A percentile compares a stretch with the other conserved stretches of the same genome.
Evolutionary conservation across 2,113 vertebrate species (phyloP).

Genomic region (Xiphophorus couchianus): DNA sequence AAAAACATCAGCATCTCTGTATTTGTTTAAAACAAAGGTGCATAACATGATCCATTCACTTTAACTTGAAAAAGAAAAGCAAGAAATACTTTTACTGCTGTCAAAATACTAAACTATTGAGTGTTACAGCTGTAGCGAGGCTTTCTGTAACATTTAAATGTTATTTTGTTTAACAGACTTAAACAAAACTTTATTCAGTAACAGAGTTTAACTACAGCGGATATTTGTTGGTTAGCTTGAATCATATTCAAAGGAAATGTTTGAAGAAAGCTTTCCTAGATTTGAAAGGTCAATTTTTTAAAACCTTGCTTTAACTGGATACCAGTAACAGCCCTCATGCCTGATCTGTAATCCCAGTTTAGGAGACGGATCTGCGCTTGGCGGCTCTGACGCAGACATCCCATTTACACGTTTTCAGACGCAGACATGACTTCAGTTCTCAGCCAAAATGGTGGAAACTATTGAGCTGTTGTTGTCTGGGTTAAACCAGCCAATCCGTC

Average conservation of each 20-base stretch:
- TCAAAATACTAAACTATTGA: neutral
- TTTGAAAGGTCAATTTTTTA: neutral
- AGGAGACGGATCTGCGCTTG: conserved; percentile 18
- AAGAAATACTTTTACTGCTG: neutral
- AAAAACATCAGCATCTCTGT: no score
- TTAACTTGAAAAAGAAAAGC: neutral
- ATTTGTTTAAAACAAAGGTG: no score
- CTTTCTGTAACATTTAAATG: neutral
- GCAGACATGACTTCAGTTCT: conserved; percentile 30
- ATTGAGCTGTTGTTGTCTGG: conserved; percentile 41
- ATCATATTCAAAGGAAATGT: neutral
- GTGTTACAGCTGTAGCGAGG: neutral
- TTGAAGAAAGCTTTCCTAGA: neutral
- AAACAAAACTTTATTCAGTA: neutral
- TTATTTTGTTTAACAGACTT: neutral
- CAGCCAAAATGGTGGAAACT: conserved; percentile 33
- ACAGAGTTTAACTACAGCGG: no score
- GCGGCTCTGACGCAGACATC: neutral
- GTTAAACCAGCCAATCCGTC: conserved; percentile 45
- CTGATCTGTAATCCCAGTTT: conserved; percentile 28
- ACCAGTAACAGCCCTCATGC: neutral
- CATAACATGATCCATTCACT: neutral
- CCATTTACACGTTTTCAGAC: conserved; percentile 7
- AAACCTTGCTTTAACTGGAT: neutral
- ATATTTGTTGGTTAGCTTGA: neutral